phyloP scores from a whole-genome alignment of 2,797 vertebrate genomes.

The Pagetopsis macropterus region DNA sequence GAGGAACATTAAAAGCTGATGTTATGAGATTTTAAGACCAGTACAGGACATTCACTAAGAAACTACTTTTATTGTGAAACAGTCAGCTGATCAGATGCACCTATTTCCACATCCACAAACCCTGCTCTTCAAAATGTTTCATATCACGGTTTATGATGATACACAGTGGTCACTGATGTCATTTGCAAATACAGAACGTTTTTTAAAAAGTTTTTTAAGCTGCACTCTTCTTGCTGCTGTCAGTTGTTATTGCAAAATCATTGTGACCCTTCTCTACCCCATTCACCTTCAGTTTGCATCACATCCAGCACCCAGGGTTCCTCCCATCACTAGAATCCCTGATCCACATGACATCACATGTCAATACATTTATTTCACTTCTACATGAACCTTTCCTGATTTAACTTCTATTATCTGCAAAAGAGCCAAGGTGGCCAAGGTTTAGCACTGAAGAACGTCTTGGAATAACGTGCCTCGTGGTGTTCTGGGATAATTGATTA shows the following conservation, averaged over 20 bases:
- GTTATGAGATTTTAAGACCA: too few relatives aligned
- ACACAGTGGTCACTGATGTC: neutral
- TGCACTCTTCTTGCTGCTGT: neutral
- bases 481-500: constrained; percentile 39
- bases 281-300: neutral
- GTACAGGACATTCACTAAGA: too few relatives aligned
- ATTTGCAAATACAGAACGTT: neutral
- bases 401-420: constrained; percentile 5
- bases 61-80: too few relatives aligned
- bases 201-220: neutral
- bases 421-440: neutral
- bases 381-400: neutral
- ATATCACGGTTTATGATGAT: too few relatives aligned
- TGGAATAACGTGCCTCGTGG: neutral
- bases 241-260: too few relatives aligned
- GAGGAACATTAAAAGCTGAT: too few relatives aligned
- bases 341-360: neutral
- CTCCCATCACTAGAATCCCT: neutral
- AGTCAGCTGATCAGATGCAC: too few relatives aligned
- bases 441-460: neutral
- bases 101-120: too few relatives aligned
- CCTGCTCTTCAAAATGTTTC: too few relatives aligned
- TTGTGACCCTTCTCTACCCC: neutral
- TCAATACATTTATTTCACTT: neutral
- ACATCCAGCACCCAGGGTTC: neutral